Conservation (phyloP, 2,797 vertebrate genomes). For the Triplophysa yarkandensis region DNA sequence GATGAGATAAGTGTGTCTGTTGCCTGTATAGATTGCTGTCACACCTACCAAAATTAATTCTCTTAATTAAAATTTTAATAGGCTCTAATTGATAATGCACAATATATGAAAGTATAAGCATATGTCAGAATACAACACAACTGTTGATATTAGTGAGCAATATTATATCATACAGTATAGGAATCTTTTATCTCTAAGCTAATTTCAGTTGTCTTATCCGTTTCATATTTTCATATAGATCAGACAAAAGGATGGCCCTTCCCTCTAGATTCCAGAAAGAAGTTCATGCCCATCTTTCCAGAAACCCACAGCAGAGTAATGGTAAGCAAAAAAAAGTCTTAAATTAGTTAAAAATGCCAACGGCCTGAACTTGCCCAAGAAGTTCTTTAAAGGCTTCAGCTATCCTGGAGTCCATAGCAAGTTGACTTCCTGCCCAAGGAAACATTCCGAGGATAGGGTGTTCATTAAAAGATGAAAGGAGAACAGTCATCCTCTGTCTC, state of each 20-base stretch:
- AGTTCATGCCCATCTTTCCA: conserved; percentile 81
- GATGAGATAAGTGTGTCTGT: too few species aligned
- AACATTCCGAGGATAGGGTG: conserved; percentile 33
- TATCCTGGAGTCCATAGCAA: conserved; percentile 8
- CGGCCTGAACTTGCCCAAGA: not conserved
- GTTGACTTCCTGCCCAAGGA: conserved; percentile 25
- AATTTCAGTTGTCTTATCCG: not conserved
- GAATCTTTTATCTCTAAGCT: not conserved
- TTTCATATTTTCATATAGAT: conserved; percentile 60
- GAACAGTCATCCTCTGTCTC: conserved; percentile 13
- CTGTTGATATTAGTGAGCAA: not conserved
- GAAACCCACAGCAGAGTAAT: conserved; percentile 74
- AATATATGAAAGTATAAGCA: not conserved
- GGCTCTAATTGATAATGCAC: not conserved
- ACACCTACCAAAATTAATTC: not conserved
- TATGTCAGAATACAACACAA: not conserved
- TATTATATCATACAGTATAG: not conserved
- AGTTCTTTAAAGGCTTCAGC: conserved; percentile 35
- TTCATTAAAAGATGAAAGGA: conserved; percentile 45
- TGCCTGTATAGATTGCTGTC: not conserved
- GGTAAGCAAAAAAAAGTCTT: conserved; percentile 71
- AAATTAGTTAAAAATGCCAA: conserved; percentile 7
- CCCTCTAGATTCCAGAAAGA: conserved; percentile 87
- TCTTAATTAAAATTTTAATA: too few species aligned
- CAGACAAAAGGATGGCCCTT: conserved; percentile 77